Conservation (phyloP, 2,113 vertebrate genomes). For the Crotalus tigris region DNA sequence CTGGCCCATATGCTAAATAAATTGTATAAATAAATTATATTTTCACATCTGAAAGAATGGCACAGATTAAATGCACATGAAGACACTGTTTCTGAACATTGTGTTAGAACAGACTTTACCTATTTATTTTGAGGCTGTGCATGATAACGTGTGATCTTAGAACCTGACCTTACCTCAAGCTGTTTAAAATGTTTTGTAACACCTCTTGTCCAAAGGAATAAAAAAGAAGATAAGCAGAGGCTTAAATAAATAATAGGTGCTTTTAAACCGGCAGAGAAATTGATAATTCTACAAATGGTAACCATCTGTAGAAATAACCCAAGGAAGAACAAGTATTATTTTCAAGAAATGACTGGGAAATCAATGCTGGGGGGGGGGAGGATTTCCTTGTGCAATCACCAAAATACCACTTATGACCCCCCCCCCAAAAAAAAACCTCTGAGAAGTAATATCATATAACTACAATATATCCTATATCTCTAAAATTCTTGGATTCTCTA, state of each 20-base stretch:
- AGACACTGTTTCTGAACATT: conserved; percentile 52
- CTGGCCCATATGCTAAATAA: conserved; percentile 15
- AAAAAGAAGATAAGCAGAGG: conserved; percentile 70
- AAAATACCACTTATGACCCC: conserved; percentile 32
- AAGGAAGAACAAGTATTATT: conserved; percentile 58
- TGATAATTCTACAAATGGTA: conserved; percentile 74
- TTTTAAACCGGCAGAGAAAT: conserved; percentile 68
- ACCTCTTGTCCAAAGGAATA: conserved; percentile 75
- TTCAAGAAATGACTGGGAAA: conserved; percentile 56
- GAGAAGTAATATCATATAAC: conserved; percentile 3
- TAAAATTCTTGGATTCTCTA: not conserved
- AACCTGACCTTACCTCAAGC: conserved; percentile 72
- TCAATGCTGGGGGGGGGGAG: conserved; percentile 53
- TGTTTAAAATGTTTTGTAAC: conserved; percentile 75
- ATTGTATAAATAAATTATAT: not conserved
- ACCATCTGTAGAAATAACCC: conserved; percentile 72
- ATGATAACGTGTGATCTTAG: conserved; percentile 68
- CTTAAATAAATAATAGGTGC: conserved; percentile 73
- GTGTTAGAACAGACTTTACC: conserved; percentile 61
- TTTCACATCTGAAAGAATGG: conserved; percentile 61
- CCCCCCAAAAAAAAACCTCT: conserved; percentile 30
- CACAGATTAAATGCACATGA: conserved; percentile 69
- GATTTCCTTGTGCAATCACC: conserved; percentile 45
- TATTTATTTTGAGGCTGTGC: conserved; percentile 68
- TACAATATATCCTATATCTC: not conserved